Evolutionary conservation across 2,113 vertebrate species (phyloP).

Genomic region (Sisor rabdophorus): DNA sequence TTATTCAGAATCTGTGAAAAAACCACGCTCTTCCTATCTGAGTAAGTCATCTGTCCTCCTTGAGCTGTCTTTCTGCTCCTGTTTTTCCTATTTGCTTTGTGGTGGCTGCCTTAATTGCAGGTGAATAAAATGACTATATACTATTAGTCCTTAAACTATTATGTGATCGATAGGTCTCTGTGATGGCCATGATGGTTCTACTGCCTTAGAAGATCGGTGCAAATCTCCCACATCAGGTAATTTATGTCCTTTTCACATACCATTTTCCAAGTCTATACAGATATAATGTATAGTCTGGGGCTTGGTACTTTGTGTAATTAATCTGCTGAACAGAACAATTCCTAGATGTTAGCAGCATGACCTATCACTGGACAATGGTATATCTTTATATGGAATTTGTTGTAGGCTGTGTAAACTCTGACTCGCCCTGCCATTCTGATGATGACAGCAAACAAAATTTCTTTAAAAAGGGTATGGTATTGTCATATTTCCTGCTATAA

Average conservation of each 20-base stretch:
- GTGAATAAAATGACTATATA: neutral
- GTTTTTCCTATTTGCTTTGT: conserved; percentile 19
- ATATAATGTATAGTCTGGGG: neutral
- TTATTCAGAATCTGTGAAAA: conserved; percentile 87
- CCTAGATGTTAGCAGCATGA: conserved; percentile 10
- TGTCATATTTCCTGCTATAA: conserved; percentile 61
- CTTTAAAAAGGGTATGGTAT: conserved; percentile 95
- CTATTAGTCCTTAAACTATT: neutral
- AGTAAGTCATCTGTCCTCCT: conserved; percentile 79
- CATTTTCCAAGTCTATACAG: neutral
- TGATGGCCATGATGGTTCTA: conserved; percentile 82
- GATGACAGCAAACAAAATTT: conserved; percentile 91
- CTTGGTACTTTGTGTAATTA: neutral
- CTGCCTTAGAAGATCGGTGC: conserved; percentile 86
- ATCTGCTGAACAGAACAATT: neutral
- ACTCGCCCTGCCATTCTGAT: conserved; percentile 88
- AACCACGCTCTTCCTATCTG: conserved; percentile 79
- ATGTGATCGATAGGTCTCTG: conserved; percentile 74
- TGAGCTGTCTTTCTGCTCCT: conserved; percentile 18
- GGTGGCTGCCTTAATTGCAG: conserved; percentile 18
- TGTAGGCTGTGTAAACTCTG: conserved; percentile 75
- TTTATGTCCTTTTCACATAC: neutral
- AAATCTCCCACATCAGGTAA: conserved; percentile 97
- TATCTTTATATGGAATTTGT: conserved; percentile 41
- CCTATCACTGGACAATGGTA: conserved; percentile 1